Base-by-base conservation (phyloP, 2,888 invertebrate species). In the Myopa tessellatipennis region DNA sequence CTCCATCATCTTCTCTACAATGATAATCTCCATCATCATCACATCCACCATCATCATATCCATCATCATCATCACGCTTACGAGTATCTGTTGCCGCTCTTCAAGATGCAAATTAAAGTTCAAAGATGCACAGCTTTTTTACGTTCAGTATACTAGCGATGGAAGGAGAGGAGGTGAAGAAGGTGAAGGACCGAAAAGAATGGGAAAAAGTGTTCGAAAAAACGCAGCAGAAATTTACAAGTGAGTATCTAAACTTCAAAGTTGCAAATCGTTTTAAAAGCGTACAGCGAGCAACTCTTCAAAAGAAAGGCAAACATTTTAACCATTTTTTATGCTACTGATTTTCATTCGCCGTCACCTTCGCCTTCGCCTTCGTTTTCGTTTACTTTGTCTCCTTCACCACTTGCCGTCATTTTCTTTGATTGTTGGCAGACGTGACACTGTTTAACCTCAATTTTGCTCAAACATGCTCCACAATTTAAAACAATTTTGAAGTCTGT, bases 391-490 rank as follows among this genome's bases (percentile, higher is more conserved):
- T 16, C 14, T 55, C n/a, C 55, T 55, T 10, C 5, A 12, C 14
- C 55, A n/a, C 14, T n/a, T 55, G 55, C 8, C 55, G 16, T n/a
- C 55, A 16, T 55, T 16, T 55, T 55, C 55, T 14, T n/a, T 5
- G n/a, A 14, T 55, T 16, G 18, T 70, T 26, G 52, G 26, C 70
- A 45, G 45, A 45, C 45, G 55, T 36, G 36, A 70, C 52, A 55
- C 70, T 55, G 52, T 55, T 70, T 70, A 55, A 52, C 70, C 70
- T 70, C 70, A 70, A 55, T 70, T 70, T 52, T 14, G 26, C 14
- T 26, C 8, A 52, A 70, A 14, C 14, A 70, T 67, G 38, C 40
- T 36, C n/a, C 14, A 36, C 67, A 40, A 40, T n/a, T 67, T 67
- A 67, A 40, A 67, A 40, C 40, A 67, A 67, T 67, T 67, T 67